Evolutionary conservation across 2,888 invertebrate genomes (phyloP), one percentile per base, ranked within the genome.

Genomic region (Cerceris ruficornis): DNA sequence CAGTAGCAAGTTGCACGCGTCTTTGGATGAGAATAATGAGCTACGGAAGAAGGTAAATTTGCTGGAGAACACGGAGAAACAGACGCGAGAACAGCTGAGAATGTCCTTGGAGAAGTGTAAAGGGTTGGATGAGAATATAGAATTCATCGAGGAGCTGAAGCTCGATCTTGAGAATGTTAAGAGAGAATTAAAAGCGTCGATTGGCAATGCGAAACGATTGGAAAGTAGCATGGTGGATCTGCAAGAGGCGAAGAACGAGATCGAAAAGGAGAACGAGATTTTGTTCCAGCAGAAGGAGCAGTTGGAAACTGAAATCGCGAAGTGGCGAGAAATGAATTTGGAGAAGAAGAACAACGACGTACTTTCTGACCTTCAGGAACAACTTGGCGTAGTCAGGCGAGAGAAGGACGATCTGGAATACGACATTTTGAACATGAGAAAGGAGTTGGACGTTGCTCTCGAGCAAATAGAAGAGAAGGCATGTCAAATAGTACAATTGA

Each of bases 361-460:
- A 0, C 50, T 91, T 7, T 76, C 83, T 0, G 80, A 90, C 17
- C 80, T 92, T 6, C 80, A 85, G 0, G 81, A 86, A 17, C 86
- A 87, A 28, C 68, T 92, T 9, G 84, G 87, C 4, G 67, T 28
- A 4, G 77, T 77, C 0, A 81, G 69, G 17, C 79, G 81, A 60
- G 96, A 96, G 64, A 95, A 95, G 85, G 93, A 94, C 82, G 93
- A 93, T 7, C 93, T 95, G 86, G 94, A 95, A 87, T 93, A 94
- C 61, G 94, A 95, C 91, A 94, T 95, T 61, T 91, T 93, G 60
- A 94, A 93, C 68, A 93, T 95, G 86, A 93, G 94, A 85, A 93
- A 93, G 59, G 94, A 95, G 82, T 91, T 95, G 8, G 91, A 93
- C 43, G 92, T 92, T 60, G 93, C 91, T 2, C 88, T 94, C 0